Percentiles rank a stretch among this genome's conserved stretches.
These are phyloP conservation scores for Mustelus asterias DNA, from an alignment of 2,113 vertebrate species.

Conservation along the genomic window DNA sequence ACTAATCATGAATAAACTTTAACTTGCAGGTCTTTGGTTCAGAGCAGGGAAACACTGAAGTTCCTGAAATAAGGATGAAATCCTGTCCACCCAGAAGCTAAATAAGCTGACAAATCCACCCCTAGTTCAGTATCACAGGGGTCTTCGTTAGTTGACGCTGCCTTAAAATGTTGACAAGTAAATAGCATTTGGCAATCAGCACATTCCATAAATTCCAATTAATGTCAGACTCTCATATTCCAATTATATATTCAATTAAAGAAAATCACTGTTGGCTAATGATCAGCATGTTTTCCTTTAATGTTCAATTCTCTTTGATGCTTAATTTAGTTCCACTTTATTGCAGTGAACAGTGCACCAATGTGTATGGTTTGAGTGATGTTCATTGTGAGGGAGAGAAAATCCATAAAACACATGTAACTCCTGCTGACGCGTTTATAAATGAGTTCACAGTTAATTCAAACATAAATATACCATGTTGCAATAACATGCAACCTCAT, in stretches of 20 bases:
- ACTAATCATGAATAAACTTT: no score
- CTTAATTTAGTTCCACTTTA: not conserved
- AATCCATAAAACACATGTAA: not conserved
- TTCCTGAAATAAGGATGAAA: not conserved
- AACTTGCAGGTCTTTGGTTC: no score
- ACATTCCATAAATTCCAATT: not conserved
- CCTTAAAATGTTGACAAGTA: not conserved
- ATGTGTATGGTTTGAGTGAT: not conserved
- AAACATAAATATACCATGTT: not conserved
- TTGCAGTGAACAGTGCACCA: not conserved
- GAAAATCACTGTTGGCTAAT: conserved; percentile 6
- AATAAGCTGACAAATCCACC: not conserved
- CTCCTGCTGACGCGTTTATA: not conserved
- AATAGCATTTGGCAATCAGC: not conserved
- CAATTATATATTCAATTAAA: conserved; percentile 15
- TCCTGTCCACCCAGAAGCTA: not conserved
- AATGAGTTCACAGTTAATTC: not conserved
- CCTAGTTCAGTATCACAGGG: not conserved
- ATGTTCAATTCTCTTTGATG: not conserved
- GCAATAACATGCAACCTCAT: not conserved
- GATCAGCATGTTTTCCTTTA: not conserved
- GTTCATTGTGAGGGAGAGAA: not conserved
- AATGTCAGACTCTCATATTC: not conserved
- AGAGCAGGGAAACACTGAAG: not conserved
- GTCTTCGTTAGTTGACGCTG: not conserved